Base-by-base conservation (phyloP, 2,888 invertebrate species). In the Euproctis similis region DNA sequence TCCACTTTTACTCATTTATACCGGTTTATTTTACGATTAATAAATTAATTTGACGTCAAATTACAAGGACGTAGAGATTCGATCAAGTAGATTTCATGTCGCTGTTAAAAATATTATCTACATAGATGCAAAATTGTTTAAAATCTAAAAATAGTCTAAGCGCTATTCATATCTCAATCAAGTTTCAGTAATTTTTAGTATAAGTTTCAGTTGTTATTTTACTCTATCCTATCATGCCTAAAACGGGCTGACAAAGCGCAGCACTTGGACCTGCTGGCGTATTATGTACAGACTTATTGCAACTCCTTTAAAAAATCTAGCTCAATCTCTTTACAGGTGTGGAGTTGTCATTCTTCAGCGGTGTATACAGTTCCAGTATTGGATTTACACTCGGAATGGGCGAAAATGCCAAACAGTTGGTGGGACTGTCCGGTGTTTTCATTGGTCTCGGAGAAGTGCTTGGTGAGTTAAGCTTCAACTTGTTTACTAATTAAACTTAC, bases 391-490 rank as follows among this genome's bases (percentile, higher is more conserved):
- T 86, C 26, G 76, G 87, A 4, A 90, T 97, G 63, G 92, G 93
- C 0, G 87, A 89, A 3, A 87, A 90, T 24, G 90, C 92, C 0
- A 97, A 96, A 59, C 91, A 93, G 45, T 87, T 96, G 10, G 92
- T 98, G 12, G 98, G 97, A 0, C 82, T 98, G 4, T 95, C 95
- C 2, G 98, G 98, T 1, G 96, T 98, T 37, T 93, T 95, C 59
- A 94, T 98, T 46, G 98, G 98, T 19, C 65, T 94, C 39, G 98
- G 98, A 30, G 98, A 98, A 86, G 96, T 98, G 1, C 70, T 93
- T 18, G 97, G 93, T 92, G 61, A 74, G 82, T 60, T 7, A 8
- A 30, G n/a, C n/a, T n/a, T n/a, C n/a, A n/a, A n/a, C n/a, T n/a
- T n/a, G n/a, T n/a, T n/a, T n/a, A n/a, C n/a, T n/a, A n/a, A n/a